Percentiles rank a stretch among this genome's conserved stretches.
Evolutionary conservation across 2,888 invertebrate genomes (phyloP).

Genomic region (Oxycera nigricornis): DNA sequence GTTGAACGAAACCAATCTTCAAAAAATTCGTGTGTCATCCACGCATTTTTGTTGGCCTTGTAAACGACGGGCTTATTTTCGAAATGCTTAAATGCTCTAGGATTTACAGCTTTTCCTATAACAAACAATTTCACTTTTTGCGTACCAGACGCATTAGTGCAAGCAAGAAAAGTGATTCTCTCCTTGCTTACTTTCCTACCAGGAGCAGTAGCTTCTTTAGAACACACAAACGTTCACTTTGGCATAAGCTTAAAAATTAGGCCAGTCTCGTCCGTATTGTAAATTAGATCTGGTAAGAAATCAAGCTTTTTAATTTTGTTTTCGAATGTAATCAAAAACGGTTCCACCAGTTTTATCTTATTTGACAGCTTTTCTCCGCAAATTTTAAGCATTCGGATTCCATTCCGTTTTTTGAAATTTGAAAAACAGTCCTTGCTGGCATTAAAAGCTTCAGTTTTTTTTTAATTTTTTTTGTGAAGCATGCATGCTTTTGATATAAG

Average conservation of each 20-base stretch:
- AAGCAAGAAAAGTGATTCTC: neutral
- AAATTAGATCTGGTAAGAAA: neutral
- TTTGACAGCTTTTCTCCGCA: neutral
- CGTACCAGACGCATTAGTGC: neutral
- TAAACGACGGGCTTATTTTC: conserved; percentile 44
- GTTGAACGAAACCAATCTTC: conserved; percentile 48
- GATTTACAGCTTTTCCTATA: too few species aligned
- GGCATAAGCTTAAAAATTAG: neutral
- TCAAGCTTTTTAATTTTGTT: neutral
- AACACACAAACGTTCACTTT: neutral
- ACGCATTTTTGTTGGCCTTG: conserved; percentile 43
- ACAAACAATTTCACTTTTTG: neutral
- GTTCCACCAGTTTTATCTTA: neutral
- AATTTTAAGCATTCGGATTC: neutral
- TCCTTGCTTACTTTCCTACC: neutral
- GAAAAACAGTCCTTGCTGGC: too few species aligned
- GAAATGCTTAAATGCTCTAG: conserved; percentile 47
- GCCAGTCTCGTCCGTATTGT: neutral
- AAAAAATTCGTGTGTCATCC: conserved; percentile 48
- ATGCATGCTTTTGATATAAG: too few species aligned
- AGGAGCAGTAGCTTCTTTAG: neutral
- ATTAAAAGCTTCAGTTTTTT: too few species aligned
- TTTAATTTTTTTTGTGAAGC: too few species aligned
- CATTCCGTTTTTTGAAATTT: neutral
- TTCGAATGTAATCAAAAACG: neutral